Base-by-base conservation (phyloP, 2,113 vertebrate genomes). In the Silurus glanis region DNA sequence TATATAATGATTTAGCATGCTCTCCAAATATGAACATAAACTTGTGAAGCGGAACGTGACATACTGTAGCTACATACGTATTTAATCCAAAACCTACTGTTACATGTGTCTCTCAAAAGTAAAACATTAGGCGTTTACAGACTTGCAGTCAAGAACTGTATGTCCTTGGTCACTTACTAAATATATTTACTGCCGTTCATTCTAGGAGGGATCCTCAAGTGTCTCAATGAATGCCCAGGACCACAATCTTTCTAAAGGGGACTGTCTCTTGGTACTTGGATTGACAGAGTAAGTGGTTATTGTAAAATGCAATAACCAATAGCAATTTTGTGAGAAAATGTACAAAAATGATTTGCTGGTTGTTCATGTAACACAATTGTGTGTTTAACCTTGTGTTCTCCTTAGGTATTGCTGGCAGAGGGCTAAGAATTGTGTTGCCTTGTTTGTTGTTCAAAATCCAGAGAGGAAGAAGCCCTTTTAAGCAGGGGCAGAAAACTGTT, bases 321-420 rank as follows among this genome's bases (percentile, higher is more conserved):
- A 49, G 21, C 6, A 28, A 19, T 80, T 23, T 81, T 6, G 5
- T 14, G n/a, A 7, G 23, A 7, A 19, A 1, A 28, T 21, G 49
- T 49, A 64, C n/a, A 37, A 37, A 37, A 37, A 37, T 37, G 1
- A 37, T 64, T 53, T 28, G 19, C 47, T 55, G 25, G 49, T 49
- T 82, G 4, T 49, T 53, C 79, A 19, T 8, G 59, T 66, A 72
- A 83, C 23, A 21, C 14, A n/a, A 13, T 12, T 83, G 16, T 82
- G 25, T 56, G 8, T 87, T 71, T 72, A 9, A 37, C 0, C 13
- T 16, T 74, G 72, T 66, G 37, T 61, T 23, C 45, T 72, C 59
- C 83, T 49, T 87, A 99, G 98, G 91, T 97, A 97, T 75, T 47
- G 55, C 86, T 99, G 98, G 98, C 94, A 94, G 69, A 95, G 96